Percentiles rank a stretch among this genome's conserved stretches.
Evolutionary conservation across 37 sponge, comb jelly and placozoan genomes (phyloP).

Genomic region (Eunapius fragilis): DNA sequence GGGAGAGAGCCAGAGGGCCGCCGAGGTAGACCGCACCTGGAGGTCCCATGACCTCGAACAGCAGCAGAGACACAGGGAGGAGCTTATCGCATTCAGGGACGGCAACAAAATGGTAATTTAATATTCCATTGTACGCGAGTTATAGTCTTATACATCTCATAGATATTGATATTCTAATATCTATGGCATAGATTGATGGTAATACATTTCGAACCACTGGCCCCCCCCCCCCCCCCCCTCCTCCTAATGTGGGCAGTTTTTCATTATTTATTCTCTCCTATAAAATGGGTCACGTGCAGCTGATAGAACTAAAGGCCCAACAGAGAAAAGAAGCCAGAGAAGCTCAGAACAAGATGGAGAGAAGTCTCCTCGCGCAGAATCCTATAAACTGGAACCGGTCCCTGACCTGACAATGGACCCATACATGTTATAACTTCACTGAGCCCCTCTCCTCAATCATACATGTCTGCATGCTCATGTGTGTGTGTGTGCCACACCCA

Average conservation of each 20-base stretch:
- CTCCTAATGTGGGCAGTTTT: too few species aligned
- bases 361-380: slow-evolving; percentile 31
- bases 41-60: slow-evolving; percentile 13
- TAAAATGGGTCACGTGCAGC: too few species aligned
- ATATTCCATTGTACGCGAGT: too few species aligned
- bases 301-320: slow-evolving; percentile 53
- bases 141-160: too few species aligned
- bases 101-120: slow-evolving; percentile 62
- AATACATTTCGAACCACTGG: too few species aligned
- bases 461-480: too few species aligned
- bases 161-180: too few species aligned
- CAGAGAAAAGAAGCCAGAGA: slow-evolving; percentile 25
- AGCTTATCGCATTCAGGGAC: slow-evolving; percentile 26
- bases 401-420: slow-evolving; percentile 18
- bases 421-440: not conserved
- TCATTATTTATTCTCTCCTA: too few species aligned
- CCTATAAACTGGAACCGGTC: slow-evolving; percentile 77
- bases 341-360: slow-evolving; percentile 22
- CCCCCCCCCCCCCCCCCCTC: too few species aligned
- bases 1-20: slow-evolving; percentile 27
- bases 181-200: too few species aligned
- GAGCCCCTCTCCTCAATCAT: not conserved
- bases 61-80: not conserved
- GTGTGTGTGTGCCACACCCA: too few species aligned
- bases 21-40: slow-evolving; percentile 1